Percentiles rank a stretch among this genome's conserved stretches.
Conservation (phyloP, 2,888 invertebrate genomes). For the Achlya flavicornis region DNA sequence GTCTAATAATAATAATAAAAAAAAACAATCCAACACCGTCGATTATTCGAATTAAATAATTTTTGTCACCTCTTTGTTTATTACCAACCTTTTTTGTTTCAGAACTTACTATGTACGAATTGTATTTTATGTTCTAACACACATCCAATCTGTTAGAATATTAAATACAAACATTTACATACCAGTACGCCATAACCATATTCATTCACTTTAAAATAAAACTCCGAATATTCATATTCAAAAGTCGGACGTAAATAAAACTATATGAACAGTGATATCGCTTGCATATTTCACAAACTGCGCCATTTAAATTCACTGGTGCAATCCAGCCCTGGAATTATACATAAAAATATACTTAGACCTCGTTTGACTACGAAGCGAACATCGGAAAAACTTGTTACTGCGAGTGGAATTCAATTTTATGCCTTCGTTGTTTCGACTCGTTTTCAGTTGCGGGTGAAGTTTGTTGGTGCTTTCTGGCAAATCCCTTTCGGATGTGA, state of each 20-base stretch:
- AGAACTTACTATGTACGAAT: too few species aligned
- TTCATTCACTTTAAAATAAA: conserved; percentile 1
- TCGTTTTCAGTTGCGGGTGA: conserved; percentile 27
- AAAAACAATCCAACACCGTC: too few species aligned
- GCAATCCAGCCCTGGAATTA: conserved; percentile 53
- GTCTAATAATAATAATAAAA: too few species aligned
- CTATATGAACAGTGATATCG: conserved; percentile 38
- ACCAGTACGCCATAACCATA: neutral
- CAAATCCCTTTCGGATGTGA: conserved; percentile 49
- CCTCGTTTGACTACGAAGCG: conserved; percentile 42
- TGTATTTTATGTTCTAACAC: neutral
- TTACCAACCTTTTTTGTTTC: too few species aligned
- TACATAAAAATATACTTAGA: conserved; percentile 59
- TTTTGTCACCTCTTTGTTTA: too few species aligned
- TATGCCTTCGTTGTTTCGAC: conserved; percentile 20
- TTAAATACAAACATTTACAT: neutral
- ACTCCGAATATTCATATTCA: conserved; percentile 27
- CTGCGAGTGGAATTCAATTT: conserved; percentile 22
- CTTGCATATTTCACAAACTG: conserved; percentile 58
- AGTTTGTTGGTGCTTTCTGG: conserved; percentile 36
- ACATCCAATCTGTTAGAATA: neutral
- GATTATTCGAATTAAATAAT: too few species aligned
- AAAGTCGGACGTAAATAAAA: conserved; percentile 49
- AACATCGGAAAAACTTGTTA: conserved; percentile 19
- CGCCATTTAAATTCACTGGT: conserved; percentile 63